phyloP scores from a whole-genome alignment of 2,888 invertebrate genomes.

The Cryptus armator region DNA sequence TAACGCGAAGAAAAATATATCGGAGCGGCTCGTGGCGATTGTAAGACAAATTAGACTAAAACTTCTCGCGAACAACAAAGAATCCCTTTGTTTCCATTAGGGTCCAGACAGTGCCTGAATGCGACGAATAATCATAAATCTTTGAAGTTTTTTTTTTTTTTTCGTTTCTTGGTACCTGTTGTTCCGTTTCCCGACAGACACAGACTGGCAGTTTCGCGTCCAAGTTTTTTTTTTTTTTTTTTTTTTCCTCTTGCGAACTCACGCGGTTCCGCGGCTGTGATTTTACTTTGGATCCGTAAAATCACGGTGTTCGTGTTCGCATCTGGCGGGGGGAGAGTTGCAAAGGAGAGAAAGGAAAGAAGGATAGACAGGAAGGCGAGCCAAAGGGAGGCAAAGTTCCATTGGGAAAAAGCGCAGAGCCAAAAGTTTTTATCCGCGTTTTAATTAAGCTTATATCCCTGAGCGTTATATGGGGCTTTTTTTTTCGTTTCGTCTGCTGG shows the following conservation, averaged over 20 bases:
- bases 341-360: not conserved
- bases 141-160: conserved; percentile 26
- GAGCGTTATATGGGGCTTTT: conserved; percentile 42
- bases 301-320: conserved; percentile 1
- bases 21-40: conserved; percentile 17
- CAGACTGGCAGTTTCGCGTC: conserved; percentile 11
- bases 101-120: conserved; percentile 22
- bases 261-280: not conserved
- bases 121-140: conserved; percentile 48
- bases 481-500: not conserved
- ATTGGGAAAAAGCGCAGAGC: conserved; percentile 32
- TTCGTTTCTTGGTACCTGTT: conserved; percentile 16
- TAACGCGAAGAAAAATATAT: not conserved
- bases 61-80: conserved; percentile 36
- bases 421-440: conserved; percentile 38
- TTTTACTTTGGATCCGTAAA: not conserved
- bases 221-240: not conserved
- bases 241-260: not conserved
- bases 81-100: conserved; percentile 52
- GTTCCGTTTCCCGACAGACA: conserved; percentile 6
- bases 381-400: conserved; percentile 35
- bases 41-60: conserved; percentile 46
- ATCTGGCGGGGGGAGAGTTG: not conserved
- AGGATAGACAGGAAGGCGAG: not conserved
- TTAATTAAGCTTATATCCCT: conserved; percentile 62